A percentile compares a stretch with the other conserved stretches of the same genome.
Conservation (phyloP, 2,888 invertebrate genomes). For the Amorpha juglandis region DNA sequence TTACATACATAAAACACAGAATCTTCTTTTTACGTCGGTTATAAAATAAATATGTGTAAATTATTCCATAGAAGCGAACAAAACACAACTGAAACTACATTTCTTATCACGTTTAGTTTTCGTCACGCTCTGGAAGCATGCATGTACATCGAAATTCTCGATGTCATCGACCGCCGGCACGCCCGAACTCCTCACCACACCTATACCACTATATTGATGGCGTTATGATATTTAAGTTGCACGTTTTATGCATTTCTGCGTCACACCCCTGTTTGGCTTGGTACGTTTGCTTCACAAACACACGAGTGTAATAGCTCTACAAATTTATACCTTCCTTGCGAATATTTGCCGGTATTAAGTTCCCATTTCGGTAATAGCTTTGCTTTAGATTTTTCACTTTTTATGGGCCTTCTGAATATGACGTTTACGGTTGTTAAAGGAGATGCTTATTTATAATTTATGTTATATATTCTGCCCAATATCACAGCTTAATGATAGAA, state of each 20-base stretch:
- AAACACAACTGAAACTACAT: constrained; percentile 1
- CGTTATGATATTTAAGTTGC: constrained; percentile 46
- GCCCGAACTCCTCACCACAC: constrained; percentile 30
- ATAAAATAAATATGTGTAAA: not conserved
- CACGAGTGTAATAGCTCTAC: constrained; percentile 19
- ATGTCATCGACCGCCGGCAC: constrained; percentile 30
- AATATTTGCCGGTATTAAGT: constrained; percentile 12
- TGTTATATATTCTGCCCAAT: too few relatives aligned
- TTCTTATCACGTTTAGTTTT: not conserved
- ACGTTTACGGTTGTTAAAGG: not conserved
- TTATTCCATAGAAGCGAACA: not conserved
- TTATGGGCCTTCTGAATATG: too few relatives aligned
- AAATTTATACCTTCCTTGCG: constrained; percentile 6
- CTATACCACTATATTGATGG: constrained; percentile 23
- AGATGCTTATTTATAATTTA: too few relatives aligned
- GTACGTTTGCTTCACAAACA: constrained; percentile 31
- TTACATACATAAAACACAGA: too few relatives aligned
- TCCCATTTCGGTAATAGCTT: constrained; percentile 12
- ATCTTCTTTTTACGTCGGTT: too few relatives aligned
- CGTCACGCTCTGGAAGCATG: constrained; percentile 6
- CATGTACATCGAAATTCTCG: not conserved
- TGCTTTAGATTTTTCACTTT: constrained; percentile 2
- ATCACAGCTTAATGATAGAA: too few relatives aligned
- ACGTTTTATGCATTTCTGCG: constrained; percentile 45
- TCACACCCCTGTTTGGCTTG: constrained; percentile 44